Percentiles rank a stretch among this genome's conserved stretches.
These are phyloP conservation scores for Paracentrotus lividus DNA, from an alignment of 53 echinoderm and acorn worm genomes.

Conservation along the genomic window DNA sequence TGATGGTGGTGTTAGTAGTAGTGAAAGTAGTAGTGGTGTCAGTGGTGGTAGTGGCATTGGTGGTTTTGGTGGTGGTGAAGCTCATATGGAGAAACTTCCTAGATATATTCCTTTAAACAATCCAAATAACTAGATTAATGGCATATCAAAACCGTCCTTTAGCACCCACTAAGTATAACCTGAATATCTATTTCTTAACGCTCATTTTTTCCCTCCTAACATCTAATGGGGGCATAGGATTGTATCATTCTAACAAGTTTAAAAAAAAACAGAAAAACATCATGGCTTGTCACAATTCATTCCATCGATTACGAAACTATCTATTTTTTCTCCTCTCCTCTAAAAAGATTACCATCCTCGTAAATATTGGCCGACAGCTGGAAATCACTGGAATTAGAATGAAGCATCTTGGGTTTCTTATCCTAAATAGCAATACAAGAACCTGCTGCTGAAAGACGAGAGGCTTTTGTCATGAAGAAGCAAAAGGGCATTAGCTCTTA, in stretches of 20 bases:
- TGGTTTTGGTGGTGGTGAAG: no score
- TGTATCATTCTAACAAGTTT: conserved; percentile 28
- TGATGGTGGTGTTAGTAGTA: no score
- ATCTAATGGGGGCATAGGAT: not conserved
- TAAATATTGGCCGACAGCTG: not conserved
- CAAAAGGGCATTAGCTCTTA: no score
- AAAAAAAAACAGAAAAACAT: not conserved
- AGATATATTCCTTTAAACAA: no score
- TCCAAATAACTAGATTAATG: no score
- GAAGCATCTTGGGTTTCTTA: not conserved
- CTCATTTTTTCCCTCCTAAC: not conserved
- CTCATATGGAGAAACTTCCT: no score
- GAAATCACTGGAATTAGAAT: conserved; percentile 42
- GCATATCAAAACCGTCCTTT: no score
- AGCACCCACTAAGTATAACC: no score
- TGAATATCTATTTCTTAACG: no score
- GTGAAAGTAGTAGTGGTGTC: no score
- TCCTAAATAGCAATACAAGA: not conserved
- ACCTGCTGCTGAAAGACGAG: not conserved
- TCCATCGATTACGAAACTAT: not conserved
- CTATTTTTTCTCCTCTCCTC: not conserved
- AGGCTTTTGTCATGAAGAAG: no score
- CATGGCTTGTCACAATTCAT: not conserved
- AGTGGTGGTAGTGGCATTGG: no score
- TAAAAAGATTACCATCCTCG: not conserved